Evolutionary conservation across 2,888 invertebrate genomes (phyloP), one percentile per base, ranked within the genome.

Genomic region (Chirona hameri): DNA sequence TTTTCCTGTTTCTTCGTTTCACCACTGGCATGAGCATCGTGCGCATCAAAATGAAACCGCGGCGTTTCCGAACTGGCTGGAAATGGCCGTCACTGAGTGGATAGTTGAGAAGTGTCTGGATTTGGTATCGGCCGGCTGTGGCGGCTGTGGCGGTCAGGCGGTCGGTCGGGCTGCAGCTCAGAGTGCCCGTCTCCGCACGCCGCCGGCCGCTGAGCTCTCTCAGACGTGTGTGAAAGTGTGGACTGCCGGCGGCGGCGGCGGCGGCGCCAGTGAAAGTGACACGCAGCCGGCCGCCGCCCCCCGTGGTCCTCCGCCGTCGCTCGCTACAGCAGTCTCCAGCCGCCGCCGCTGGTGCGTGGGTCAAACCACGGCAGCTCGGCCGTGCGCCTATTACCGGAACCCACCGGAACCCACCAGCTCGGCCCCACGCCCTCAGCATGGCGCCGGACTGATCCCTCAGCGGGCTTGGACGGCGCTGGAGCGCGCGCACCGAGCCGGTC

Each of bases 201-300:
- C 18, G 52, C 52, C 52, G 52, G 12, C 52, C 18, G 52, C 52
- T 18, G 52, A n/a, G n/a, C 52, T 18, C 52, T 52, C 52, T 18
- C 65, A n/a, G 65, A 72, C 72, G 72, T 72, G 72, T 72, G 72
- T 72, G 72, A 72, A 72, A 72, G 72, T 72, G 31, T 72, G 27
- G 72, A 14, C 72, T 27, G 72, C 29, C 27, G 65, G 72, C 72
- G 31, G 5, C 72, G 72, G 31, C 18, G 27, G 31, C 72, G 39
- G 39, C 72, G 72, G 31, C 18, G 29, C 72, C 72, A 72, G 72
- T 72, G 72, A 72, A 72, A 72, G 72, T 72, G 72, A 72, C 72
- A 31, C 72, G 31, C 72, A 72, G n/a, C 27, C 65, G 65, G 65
- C 65, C 65, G n/a, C 65, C 65, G 27, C 65, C 60, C 60, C 39